A percentile compares a stretch with the other conserved stretches of the same genome.
Conservation (phyloP, 2,797 vertebrate genomes). For the Lates japonicus region DNA sequence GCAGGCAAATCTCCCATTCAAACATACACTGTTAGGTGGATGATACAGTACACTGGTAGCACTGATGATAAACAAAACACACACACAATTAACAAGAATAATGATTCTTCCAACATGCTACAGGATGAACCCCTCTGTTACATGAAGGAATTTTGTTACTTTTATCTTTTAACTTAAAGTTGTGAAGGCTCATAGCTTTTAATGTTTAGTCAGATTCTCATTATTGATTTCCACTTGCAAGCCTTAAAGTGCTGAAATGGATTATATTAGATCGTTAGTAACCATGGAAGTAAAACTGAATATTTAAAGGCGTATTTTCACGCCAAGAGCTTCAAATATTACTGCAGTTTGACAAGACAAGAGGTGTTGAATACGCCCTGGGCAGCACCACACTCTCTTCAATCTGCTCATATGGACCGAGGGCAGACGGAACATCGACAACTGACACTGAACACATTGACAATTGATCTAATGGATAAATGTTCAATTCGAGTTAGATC, state of each 20-base stretch:
- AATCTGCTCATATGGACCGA: too few relatives aligned
- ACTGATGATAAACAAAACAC: background rate
- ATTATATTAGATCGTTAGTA: too few relatives aligned
- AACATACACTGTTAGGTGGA: background rate
- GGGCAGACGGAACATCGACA: too few relatives aligned
- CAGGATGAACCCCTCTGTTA: background rate
- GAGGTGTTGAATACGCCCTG: too few relatives aligned
- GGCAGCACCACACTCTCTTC: too few relatives aligned
- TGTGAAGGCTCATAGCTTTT: background rate
- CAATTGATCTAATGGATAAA: too few relatives aligned
- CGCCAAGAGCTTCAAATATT: too few relatives aligned
- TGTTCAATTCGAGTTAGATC: too few relatives aligned
- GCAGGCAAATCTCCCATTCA: background rate
- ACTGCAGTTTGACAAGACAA: too few relatives aligned
- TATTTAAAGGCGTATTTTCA: too few relatives aligned
- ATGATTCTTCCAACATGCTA: background rate
- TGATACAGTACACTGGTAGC: rapidly evolving
- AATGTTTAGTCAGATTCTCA: background rate
- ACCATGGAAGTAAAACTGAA: too few relatives aligned
- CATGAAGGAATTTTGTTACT: background rate
- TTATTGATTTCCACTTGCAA: background rate
- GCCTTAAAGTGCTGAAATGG: background rate
- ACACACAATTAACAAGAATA: background rate
- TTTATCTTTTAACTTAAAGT: background rate
- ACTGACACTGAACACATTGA: too few relatives aligned